Percentiles rank a stretch among this genome's conserved stretches.
Evolutionary conservation across 2,797 vertebrate species (phyloP).

Genomic region (Peromyscus eremicus): DNA sequence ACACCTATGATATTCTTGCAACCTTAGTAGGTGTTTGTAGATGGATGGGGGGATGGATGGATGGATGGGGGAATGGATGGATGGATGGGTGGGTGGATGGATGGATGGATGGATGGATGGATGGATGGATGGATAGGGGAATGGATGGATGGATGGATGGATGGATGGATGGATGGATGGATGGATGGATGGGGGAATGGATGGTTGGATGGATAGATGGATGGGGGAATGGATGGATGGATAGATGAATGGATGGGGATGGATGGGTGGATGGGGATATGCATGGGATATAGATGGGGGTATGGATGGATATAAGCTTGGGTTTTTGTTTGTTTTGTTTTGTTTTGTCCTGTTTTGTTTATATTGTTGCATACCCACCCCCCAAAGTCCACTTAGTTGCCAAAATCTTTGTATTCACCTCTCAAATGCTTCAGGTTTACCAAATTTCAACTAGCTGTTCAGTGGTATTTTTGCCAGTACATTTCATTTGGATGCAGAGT

Average conservation of each 20-base stretch:
- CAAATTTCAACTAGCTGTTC: background rate
- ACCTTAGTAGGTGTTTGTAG: background rate
- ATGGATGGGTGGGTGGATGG: background rate
- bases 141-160: background rate
- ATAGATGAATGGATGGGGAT: background rate
- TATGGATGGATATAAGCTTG: background rate
- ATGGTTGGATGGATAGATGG: no score
- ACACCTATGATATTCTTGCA: background rate
- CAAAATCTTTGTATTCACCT: slow-evolving; percentile 14
- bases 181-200: no score
- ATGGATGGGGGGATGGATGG: background rate
- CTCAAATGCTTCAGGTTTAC: background rate
- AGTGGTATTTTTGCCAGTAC: background rate
- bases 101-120: background rate
- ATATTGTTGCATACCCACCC: background rate
- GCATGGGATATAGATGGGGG: background rate
- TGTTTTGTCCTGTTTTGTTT: background rate
- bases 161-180: background rate
- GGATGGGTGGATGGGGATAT: background rate
- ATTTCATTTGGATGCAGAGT: slow-evolving; percentile 35
- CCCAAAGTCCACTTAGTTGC: background rate
- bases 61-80: background rate
- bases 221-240: background rate
- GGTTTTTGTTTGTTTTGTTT: background rate
- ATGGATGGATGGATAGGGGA: background rate